Base-by-base conservation (phyloP, 2,113 vertebrate species). In the Tympanuchus pallidicinctus region DNA sequence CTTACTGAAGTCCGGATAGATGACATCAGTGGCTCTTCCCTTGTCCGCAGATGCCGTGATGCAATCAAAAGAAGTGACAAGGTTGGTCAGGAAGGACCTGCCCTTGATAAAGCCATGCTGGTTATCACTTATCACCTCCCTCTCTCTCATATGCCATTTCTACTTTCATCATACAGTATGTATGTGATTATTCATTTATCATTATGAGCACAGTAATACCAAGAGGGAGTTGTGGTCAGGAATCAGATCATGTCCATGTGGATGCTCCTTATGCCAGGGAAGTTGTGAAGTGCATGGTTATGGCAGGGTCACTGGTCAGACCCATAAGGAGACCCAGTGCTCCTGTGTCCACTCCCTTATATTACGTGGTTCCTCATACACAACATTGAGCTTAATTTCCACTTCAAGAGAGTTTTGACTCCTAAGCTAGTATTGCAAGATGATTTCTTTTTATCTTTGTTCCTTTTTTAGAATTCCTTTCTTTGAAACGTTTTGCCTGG, bases 391-490 rank as follows among this genome's bases (percentile, higher is more conserved):
- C 74, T 91, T 88, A 50, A 83, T 79, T 87, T 91, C 84, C 81
- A 75, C 76, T 80, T 93, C 76, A 83, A 83, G 82, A 83, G 79
- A 92, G 48, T 74, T 86, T 76, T 88, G 88, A 89, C 66, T 92
- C 47, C 52, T 56, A 36, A 74, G 34, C n/a, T 71, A 54, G 27
- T 30, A 50, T 82, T 91, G 79, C n/a, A 34, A 67, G 54, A 71
- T 42, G 86, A 17, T 92, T 86, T 95, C 65, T 86, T 73, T 79
- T 65, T 27, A 16, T 73, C 82, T 81, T 60, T 85, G 43, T 43
- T 93, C 70, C 88, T 92, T 94, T 93, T 92, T 88, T 88, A 93
- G 91, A 90, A 94, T 91, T 81, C 43, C 16, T 94, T 81, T 90
- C 85, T 91, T 88, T 82, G 88, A 95, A 94, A 71, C 5, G 0